Evolutionary conservation across 1,140 invertebrate species (phyloP).

Genomic region (Archivesica marissinica): DNA sequence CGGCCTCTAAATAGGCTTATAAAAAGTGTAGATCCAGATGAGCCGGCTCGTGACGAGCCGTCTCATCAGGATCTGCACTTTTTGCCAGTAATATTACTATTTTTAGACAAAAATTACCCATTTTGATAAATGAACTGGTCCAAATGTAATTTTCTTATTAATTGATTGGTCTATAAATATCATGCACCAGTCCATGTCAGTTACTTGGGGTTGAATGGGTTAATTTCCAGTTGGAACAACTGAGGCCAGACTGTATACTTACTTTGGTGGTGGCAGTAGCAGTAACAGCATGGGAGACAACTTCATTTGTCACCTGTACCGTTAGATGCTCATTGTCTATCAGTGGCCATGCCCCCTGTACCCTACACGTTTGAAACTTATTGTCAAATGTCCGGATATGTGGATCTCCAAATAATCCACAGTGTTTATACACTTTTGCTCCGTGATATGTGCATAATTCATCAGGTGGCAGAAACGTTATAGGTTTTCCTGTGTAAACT

Average conservation of each 20-base stretch:
- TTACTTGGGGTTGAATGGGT: too few species aligned
- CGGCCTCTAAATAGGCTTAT: too few species aligned
- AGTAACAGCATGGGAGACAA: constrained; percentile 78
- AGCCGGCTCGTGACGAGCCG: too few species aligned
- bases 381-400: constrained; percentile 86
- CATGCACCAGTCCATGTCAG: too few species aligned
- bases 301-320: constrained; percentile 87
- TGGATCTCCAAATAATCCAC: constrained; percentile 87
- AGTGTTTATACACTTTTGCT: constrained; percentile 81
- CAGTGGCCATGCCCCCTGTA: constrained; percentile 87
- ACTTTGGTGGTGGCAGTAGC: constrained; percentile 87
- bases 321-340: constrained; percentile 87
- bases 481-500: not conserved
- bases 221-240: too few species aligned
- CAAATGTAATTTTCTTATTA: too few species aligned
- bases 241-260: constrained; percentile 63
- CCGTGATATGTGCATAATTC: constrained; percentile 77
- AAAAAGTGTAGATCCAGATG: too few species aligned
- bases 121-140: too few species aligned
- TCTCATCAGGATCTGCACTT: too few species aligned
- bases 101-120: too few species aligned
- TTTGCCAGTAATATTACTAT: too few species aligned
- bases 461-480: constrained; percentile 28
- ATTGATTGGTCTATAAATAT: too few species aligned
- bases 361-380: constrained; percentile 86